These are phyloP conservation scores for Periplaneta americana DNA, from an alignment of 1,140 invertebrate genomes.

Conservation along the genomic window DNA sequence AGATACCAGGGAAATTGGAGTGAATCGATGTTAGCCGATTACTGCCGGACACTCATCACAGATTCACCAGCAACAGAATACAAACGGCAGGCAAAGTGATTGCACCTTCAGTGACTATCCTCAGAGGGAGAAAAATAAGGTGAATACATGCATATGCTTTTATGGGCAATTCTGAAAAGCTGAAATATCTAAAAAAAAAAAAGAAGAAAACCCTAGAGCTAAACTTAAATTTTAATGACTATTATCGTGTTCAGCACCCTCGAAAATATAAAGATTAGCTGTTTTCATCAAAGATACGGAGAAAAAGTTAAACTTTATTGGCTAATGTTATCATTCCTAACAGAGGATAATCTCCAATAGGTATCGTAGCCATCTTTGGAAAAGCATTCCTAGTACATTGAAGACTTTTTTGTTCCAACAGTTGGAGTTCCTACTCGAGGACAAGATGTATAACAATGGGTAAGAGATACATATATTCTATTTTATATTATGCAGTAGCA, in stretches of 20 bases:
- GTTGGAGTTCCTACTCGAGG: no score
- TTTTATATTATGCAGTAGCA: no score
- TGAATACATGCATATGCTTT: slow-evolving; percentile 8
- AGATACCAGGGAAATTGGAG: slow-evolving; percentile 28
- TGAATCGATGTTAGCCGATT: slow-evolving; percentile 27
- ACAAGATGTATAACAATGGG: no score
- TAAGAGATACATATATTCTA: no score
- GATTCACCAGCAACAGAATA: no score
- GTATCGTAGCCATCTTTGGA: no score
- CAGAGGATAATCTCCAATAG: no score
- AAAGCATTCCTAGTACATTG: no score
- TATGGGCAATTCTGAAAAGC: not conserved
- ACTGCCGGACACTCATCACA: slow-evolving; percentile 26
- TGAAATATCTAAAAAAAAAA: no score
- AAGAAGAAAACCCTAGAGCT: no score
- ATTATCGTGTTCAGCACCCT: slow-evolving; percentile 11
- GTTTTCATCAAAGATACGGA: not conserved
- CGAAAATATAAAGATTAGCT: slow-evolving; percentile 10
- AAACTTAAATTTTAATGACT: slow-evolving; percentile 3
- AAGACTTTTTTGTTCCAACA: no score
- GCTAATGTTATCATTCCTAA: slow-evolving; percentile 5
- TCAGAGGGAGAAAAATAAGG: slow-evolving; percentile 10
- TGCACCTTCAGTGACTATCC: slow-evolving; percentile 8
- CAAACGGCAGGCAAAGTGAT: no score
- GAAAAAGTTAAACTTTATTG: slow-evolving; percentile 13